Evolutionary conservation across 1,140 invertebrate species (phyloP), one percentile per base, ranked within the genome.

Genomic region (Drosophila triauraria): DNA sequence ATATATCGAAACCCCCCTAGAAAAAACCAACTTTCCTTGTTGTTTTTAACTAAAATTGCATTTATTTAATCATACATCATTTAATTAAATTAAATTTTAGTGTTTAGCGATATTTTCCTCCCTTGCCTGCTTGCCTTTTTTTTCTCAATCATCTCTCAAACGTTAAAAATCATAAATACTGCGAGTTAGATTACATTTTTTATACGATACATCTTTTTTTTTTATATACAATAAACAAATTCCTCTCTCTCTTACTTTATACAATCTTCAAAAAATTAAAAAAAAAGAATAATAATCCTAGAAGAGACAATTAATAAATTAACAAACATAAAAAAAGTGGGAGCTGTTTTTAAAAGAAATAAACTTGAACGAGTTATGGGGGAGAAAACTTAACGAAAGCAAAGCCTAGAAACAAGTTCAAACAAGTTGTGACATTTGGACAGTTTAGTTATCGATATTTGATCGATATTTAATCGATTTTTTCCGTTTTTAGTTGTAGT

Each of bases 21-120:
- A 25, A 42, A 67, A 47, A 10, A 58, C 10, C 61, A 12, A 8
- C 27, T 15, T 70, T 69, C 42, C 80, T 77, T 69, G 7, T 54
- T 54, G 51, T 38, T 88, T 87, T 87, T 88, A 87, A 87, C 84
- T 87, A 87, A 87, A 87, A 87, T 87, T 87, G 84, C 84, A 88
- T 88, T 88, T 88, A 88, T 88, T 90, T 85, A 88, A 84, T 75
- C 64, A 82, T 78, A 84, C 80, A 90, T 78, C 75, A 75, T 76
- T 91, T 85, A 84, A 90, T 81, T 85, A 74, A 91, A 76, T 81
- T 85, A 72, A 83, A 68, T 50, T 76, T 71, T 76, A 77, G 56
- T 69, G 63, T 69, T 77, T 77, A 68, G 56, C 75, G 57, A 48
- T 76, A 48, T 76, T 64, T 64, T 20, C 69, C 32, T 23, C 10